phyloP scores from a whole-genome alignment of 2,113 vertebrate species.

The Elaphurus davidianus region DNA sequence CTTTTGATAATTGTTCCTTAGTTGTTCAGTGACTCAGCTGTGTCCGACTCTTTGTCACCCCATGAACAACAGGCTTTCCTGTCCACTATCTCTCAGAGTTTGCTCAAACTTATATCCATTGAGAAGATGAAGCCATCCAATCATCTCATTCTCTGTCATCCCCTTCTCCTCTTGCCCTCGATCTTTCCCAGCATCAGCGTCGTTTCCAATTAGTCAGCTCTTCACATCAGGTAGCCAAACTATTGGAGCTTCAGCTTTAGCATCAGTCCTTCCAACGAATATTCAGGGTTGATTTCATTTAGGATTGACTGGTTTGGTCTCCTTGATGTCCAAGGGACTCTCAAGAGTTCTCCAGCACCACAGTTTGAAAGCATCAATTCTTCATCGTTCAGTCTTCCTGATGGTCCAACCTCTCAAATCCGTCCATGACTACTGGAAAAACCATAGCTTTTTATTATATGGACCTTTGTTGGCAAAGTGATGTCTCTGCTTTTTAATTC shows the following conservation, averaged over 20 bases:
- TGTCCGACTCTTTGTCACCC: neutral
- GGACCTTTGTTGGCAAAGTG: neutral
- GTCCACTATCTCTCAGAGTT: neutral
- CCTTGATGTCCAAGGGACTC: neutral
- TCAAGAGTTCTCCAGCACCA: neutral
- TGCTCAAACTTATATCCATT: neutral
- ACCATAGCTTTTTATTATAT: neutral
- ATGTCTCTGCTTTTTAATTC: neutral
- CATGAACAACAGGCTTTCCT: neutral
- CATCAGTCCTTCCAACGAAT: neutral
- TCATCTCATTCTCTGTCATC: neutral
- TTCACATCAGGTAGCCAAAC: neutral
- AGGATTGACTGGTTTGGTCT: neutral
- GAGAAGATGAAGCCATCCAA: neutral
- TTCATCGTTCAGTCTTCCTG: neutral
- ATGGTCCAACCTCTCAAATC: neutral
- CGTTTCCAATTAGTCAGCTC: neutral
- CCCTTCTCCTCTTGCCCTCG: neutral
- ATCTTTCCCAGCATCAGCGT: rapidly evolving
- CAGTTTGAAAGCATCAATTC: neutral
- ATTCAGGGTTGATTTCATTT: neutral
- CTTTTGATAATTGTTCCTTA: neutral
- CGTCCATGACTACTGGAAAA: neutral
- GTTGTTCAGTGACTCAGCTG: neutral
- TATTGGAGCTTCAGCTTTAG: neutral